A percentile compares a stretch with the other conserved stretches of the same genome.
Conservation (phyloP, 2,797 vertebrate species). For the Rhyacichthys aspro region DNA sequence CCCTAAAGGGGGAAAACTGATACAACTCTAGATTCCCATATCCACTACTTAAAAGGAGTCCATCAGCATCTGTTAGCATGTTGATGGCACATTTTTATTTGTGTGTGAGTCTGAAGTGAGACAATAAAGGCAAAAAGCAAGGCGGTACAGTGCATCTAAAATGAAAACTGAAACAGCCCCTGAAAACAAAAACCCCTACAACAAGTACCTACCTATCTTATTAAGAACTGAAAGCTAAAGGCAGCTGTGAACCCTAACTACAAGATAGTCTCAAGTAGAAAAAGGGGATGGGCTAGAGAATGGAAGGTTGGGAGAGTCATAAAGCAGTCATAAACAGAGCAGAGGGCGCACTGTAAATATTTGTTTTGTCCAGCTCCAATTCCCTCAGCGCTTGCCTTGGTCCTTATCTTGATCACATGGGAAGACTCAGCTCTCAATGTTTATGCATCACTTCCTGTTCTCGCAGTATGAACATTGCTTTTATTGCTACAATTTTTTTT, state of each 20-base stretch:
- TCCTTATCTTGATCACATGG: conserved; percentile 2
- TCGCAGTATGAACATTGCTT: neutral
- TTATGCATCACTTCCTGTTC: conserved; percentile 26
- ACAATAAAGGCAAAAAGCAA: too few species aligned
- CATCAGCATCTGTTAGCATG: too few species aligned
- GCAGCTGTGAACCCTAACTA: too few species aligned
- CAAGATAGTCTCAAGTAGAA: neutral
- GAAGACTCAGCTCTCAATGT: neutral
- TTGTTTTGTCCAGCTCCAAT: conserved; percentile 48
- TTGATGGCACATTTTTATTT: too few species aligned
- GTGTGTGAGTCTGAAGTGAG: too few species aligned
- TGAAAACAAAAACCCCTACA: too few species aligned
- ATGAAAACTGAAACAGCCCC: too few species aligned
- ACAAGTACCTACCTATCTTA: too few species aligned
- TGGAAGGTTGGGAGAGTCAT: conserved; percentile 27
- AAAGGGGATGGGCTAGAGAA: neutral
- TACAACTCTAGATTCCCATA: too few species aligned
- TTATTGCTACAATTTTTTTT: conserved; percentile 8
- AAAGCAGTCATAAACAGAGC: conserved; percentile 61
- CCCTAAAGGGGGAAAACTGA: too few species aligned
- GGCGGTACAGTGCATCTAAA: too few species aligned
- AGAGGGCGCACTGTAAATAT: conserved; percentile 63
- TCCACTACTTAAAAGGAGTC: too few species aligned
- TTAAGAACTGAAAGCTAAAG: neutral
- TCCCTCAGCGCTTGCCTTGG: conserved; percentile 8